Evolutionary conservation across 1,140 invertebrate genomes (phyloP).

Genomic region (Araneus ventricosus): DNA sequence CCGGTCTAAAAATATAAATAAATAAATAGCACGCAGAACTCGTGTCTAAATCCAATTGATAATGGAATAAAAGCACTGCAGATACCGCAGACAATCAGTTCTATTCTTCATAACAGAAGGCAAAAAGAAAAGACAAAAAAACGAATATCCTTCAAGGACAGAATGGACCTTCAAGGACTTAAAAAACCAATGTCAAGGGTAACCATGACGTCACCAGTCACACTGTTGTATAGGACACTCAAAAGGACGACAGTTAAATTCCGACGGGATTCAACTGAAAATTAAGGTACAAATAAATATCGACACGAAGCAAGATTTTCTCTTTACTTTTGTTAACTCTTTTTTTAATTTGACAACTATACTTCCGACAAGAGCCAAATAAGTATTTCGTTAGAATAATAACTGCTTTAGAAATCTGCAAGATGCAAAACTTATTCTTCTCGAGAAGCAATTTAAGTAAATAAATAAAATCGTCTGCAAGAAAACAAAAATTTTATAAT

Average conservation of each 20-base stretch:
- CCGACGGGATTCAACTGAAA: background rate
- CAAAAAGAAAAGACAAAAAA: background rate
- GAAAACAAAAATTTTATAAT: no score
- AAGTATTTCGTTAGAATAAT: no score
- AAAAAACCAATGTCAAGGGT: conserved; percentile 22
- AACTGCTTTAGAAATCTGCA: no score
- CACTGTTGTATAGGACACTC: background rate
- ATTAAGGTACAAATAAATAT: background rate
- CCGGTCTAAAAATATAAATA: no score
- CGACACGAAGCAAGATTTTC: no score
- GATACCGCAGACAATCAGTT: background rate
- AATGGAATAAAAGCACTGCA: background rate
- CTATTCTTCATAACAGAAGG: background rate
- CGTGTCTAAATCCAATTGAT: background rate
- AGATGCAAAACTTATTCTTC: no score
- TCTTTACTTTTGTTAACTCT: no score
- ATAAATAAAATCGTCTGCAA: no score
- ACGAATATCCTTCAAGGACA: background rate
- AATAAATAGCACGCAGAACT: no score
- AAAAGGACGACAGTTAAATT: background rate
- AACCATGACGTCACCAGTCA: background rate
- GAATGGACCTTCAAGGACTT: background rate
- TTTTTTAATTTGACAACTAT: no score
- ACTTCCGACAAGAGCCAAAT: no score
- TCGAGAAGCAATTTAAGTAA: no score